These are phyloP conservation scores for Salmo trutta DNA, from an alignment of 2,797 vertebrate genomes.

Conservation along the genomic window DNA sequence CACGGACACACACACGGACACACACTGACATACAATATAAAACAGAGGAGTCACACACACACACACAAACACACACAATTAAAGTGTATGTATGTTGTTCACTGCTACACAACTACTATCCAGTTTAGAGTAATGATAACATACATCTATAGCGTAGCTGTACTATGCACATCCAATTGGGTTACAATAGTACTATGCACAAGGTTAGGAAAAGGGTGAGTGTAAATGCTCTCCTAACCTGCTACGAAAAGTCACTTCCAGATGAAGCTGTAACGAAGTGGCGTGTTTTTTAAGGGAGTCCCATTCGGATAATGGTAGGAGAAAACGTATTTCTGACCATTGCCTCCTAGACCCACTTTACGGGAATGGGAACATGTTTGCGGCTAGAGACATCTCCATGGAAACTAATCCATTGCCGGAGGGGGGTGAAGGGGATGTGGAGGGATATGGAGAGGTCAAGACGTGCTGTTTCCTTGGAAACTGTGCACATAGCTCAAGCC, in stretches of 20 bases:
- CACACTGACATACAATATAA: neutral
- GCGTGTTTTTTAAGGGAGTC: too few relatives aligned
- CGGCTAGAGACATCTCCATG: conserved; percentile 59
- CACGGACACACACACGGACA: neutral
- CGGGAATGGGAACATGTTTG: conserved; percentile 53
- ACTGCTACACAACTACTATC: neutral
- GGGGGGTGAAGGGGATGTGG: conserved; percentile 36
- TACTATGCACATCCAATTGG: neutral
- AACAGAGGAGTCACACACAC: neutral
- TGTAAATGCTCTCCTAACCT: too few relatives aligned
- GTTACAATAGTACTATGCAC: neutral
- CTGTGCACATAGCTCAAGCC: conserved; percentile 54
- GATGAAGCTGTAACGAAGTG: too few relatives aligned
- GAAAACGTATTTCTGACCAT: conserved; percentile 53
- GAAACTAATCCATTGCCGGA: conserved; percentile 54
- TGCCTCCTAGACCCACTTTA: conserved; percentile 54
- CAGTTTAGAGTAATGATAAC: conserved; percentile 15
- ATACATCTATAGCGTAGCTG: conserved; percentile 1
- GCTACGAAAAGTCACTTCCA: too few relatives aligned
- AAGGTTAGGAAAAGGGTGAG: too few relatives aligned
- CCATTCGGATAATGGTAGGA: conserved; percentile 24
- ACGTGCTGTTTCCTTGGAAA: conserved; percentile 65
- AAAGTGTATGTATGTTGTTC: too few relatives aligned
- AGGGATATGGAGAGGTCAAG: conserved; percentile 56
- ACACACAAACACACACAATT: too few relatives aligned